Evolutionary conservation across 2,113 vertebrate species (phyloP), one percentile per base, ranked within the genome.

Genomic region (Chloebia gouldiae): DNA sequence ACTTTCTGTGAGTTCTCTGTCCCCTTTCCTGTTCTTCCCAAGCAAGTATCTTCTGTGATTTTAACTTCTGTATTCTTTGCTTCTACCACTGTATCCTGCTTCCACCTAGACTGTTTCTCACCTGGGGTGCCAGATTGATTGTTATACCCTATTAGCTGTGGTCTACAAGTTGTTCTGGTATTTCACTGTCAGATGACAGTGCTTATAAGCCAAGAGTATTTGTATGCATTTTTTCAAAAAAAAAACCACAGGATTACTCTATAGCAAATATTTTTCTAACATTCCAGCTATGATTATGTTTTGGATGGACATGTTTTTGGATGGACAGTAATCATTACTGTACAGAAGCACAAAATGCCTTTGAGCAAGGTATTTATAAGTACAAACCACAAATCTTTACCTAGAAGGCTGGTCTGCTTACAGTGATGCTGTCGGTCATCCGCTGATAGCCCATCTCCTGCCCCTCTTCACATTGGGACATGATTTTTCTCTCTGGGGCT

Each of bases 401-500:
- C 92, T 91, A 57, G 88, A 86, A 96, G 91, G 79, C 54, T 60
- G 53, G 70, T 94, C 81, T 95, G 90, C 83, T 92, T 27, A 33
- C 51, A 90, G 88, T 28, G 45, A 92, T 17, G 68, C 83, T 95
- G 54, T 51, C 0, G 15, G 91, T 81, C 59, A 59, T 81, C 59
- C 84, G 87, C 66, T 59, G 86, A 90, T 93, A 49, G 64, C 31
- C 66, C 81, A 37, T 90, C 60, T 95, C 59, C 59, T 78, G 78
- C 51, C 37, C 33, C 83, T 90, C 51, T 49, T 64, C 71, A 35
- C 17, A 25, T 92, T 83, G 76, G 94, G 88, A 95, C 53, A 86
- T 56, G 28, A 92, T 81, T 93, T 85, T 95, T 88, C 95, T 95
- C 95, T 96, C 73, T 91, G 81, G 86, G 78, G n/a, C 63, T 96